Percentiles rank a stretch among this genome's conserved stretches.
Evolutionary conservation across 92 coral and sea anemone genomes (phyloP).

Genomic region (Plumapathes pennacea): DNA sequence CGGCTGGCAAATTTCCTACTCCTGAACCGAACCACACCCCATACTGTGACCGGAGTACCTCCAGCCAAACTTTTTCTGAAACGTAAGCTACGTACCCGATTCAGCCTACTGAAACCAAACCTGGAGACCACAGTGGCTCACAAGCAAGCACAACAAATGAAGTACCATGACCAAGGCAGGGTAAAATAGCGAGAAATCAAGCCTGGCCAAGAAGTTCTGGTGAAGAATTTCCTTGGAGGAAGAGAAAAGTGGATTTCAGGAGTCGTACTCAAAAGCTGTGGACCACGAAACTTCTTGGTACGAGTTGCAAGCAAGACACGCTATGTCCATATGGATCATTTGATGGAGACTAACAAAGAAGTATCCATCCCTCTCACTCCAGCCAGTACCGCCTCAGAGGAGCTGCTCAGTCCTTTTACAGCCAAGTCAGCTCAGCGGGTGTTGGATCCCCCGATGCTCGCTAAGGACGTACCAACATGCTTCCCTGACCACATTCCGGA

Average conservation of each 20-base stretch:
- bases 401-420: too few relatives aligned
- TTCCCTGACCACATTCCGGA: too few relatives aligned
- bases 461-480: too few relatives aligned
- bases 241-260: slow-evolving; percentile 12
- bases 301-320: slow-evolving; percentile 36
- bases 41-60: slow-evolving; percentile 47
- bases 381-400: not conserved
- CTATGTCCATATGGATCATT: slow-evolving; percentile 56
- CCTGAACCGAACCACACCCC: slow-evolving; percentile 32
- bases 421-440: too few relatives aligned
- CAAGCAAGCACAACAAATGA: slow-evolving; percentile 34
- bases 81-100: slow-evolving; percentile 27
- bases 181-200: slow-evolving; percentile 18
- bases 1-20: slow-evolving; percentile 36
- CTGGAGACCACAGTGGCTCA: slow-evolving; percentile 21
- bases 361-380: not conserved
- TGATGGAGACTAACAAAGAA: slow-evolving; percentile 10
- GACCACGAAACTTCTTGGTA: slow-evolving; percentile 10
- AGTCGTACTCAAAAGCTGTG: slow-evolving; percentile 6
- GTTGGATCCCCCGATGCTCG: too few relatives aligned
- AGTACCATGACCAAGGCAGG: slow-evolving; percentile 31
- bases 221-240: not conserved
- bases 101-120: slow-evolving; percentile 40
- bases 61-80: slow-evolving; percentile 47
- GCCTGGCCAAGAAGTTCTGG: not conserved